Evolutionary conservation across 2,113 vertebrate species (phyloP).

Genomic region (Rhinopomastus cyanomelas): DNA sequence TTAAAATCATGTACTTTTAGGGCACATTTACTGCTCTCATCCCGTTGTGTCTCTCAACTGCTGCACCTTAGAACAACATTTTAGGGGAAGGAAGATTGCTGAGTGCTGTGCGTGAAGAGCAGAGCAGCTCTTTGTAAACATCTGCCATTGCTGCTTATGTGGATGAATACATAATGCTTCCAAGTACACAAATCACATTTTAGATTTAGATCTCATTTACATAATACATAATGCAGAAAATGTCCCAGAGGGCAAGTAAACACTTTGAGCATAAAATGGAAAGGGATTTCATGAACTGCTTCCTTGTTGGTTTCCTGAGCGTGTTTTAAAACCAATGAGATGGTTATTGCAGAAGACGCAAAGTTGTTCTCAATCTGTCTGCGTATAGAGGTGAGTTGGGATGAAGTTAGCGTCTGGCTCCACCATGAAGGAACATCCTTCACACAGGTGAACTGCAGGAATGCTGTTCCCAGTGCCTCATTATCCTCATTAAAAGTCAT

Average conservation of each 20-base stretch:
- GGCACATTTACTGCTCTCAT: background rate
- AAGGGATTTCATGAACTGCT: conserved; percentile 27
- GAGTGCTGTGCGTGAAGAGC: background rate
- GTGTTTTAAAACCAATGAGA: background rate
- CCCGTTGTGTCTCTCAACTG: background rate
- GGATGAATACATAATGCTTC: conserved; percentile 31
- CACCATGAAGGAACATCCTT: background rate
- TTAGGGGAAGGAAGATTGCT: background rate
- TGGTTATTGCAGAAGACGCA: background rate
- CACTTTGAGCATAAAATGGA: conserved; percentile 41
- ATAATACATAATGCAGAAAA: conserved; percentile 61
- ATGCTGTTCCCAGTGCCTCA: background rate
- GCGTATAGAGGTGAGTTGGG: background rate
- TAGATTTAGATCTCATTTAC: conserved; percentile 69
- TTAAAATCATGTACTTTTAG: background rate
- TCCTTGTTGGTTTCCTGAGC: conserved; percentile 14
- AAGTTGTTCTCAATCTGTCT: accelerated
- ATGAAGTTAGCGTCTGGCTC: background rate
- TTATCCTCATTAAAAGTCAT: background rate
- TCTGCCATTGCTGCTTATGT: conserved; percentile 35
- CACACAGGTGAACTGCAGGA: background rate
- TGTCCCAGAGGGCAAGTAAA: conserved; percentile 43
- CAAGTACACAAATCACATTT: conserved; percentile 55
- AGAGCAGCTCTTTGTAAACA: conserved; percentile 15
- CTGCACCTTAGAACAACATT: background rate